Evolutionary conservation across 2,113 vertebrate genomes (phyloP), one percentile per base, ranked within the genome.

Genomic region (Numenius arquata): DNA sequence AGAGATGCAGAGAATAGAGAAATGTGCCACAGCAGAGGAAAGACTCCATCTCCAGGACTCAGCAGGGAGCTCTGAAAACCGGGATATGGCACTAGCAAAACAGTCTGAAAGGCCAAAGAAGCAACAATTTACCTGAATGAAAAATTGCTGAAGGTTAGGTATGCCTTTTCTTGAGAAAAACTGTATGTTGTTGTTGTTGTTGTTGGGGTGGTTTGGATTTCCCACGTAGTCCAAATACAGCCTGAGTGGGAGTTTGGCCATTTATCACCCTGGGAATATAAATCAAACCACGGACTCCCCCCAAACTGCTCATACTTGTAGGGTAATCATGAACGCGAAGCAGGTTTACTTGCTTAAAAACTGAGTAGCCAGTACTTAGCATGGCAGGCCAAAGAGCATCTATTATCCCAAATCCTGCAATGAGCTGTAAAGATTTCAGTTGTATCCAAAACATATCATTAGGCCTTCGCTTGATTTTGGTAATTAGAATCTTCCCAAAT

Each of bases 401-500:
- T 88, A 62, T 71, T 65, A 80, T 80, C 77, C 77, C 48, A 85
- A 88, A 94, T 59, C 47, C 81, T 79, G 70, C 68, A 87, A 70
- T 0, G 1, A 91, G 70, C 47, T 56, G 52, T 75, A 56, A 85
- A 79, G 70, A 27, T 82, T 93, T 79, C 68, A 43, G 21, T 77
- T n/a, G 29, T 66, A 58, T 55, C 77, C 77, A 73, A 96, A 95
- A 76, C 26, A 55, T 73, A 55, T n/a, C 30, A 41, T 89, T 82
- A 91, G 32, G 12, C 18, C 34, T 77, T 89, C 76, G 91, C 52
- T 58, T 72, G 70, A 65, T 68, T 94, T 82, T 62, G 58, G 55
- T 77, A 85, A 85, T 88, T 74, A 85, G 67, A 88, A 85, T 89
- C 55, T 95, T 93, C 91, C 81, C 71, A 94, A 94, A 52, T 74